Evolutionary conservation across 2,888 invertebrate genomes (phyloP).

Genomic region (Drosophila monieri): DNA sequence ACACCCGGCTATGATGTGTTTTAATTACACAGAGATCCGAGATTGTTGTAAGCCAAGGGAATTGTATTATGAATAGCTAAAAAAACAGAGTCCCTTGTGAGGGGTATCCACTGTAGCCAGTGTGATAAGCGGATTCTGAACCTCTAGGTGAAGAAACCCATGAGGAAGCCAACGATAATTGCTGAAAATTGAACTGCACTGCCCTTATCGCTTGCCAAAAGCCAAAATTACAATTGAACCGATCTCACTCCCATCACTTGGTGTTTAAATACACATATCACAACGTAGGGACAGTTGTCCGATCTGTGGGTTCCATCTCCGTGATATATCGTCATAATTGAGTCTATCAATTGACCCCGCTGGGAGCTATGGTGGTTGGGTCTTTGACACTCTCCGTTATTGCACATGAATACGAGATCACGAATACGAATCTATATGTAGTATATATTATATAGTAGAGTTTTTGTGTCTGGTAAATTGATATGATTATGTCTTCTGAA

Average conservation of each 20-base stretch:
- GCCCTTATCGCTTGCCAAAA: constrained; percentile 40
- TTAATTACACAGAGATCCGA: constrained; percentile 19
- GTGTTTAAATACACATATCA: neutral
- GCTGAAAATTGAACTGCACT: constrained; percentile 42
- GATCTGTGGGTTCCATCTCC: constrained; percentile 30
- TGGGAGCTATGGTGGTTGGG: constrained; percentile 70
- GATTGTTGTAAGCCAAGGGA: neutral
- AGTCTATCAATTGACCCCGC: constrained; percentile 79
- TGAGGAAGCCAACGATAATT: constrained; percentile 25
- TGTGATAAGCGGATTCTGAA: constrained; percentile 66
- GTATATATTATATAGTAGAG: constrained; percentile 9
- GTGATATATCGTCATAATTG: constrained; percentile 73
- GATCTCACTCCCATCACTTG: constrained; percentile 16
- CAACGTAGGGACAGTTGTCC: constrained; percentile 10
- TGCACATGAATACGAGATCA: constrained; percentile 40
- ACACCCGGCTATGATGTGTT: constrained; percentile 21
- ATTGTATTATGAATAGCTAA: neutral
- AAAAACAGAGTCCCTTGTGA: neutral
- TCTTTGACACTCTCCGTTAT: constrained; percentile 70
- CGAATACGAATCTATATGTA: constrained; percentile 34
- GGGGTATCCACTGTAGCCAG: constrained; percentile 12
- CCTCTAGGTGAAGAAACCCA: constrained; percentile 28
- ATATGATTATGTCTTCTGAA: constrained; percentile 51
- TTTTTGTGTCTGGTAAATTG: constrained; percentile 43
- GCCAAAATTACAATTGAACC: constrained; percentile 19